Conservation (phyloP, 2,113 vertebrate genomes). For the Martes martes region DNA sequence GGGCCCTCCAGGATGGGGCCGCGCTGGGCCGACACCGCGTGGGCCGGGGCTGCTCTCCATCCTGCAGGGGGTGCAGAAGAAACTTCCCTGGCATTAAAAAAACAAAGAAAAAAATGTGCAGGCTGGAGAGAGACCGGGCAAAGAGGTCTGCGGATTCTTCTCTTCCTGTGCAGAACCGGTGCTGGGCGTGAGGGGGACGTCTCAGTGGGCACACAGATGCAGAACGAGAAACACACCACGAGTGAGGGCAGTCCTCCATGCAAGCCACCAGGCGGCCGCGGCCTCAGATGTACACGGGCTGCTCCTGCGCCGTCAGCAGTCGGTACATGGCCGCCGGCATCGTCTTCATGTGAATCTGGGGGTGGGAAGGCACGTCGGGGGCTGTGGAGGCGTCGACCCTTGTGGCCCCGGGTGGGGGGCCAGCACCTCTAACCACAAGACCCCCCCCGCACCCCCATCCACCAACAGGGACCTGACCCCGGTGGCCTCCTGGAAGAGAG, state of each 20-base stretch:
- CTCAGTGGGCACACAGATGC: slow-evolving; percentile 83
- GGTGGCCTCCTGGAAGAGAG: neutral
- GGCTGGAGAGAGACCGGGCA: slow-evolving; percentile 55
- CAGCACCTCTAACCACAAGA: accelerated
- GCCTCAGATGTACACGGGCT: slow-evolving; percentile 96
- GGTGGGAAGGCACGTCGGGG: neutral
- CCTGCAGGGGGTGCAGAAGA: slow-evolving; percentile 39
- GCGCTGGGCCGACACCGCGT: neutral
- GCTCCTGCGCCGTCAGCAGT: slow-evolving; percentile 97
- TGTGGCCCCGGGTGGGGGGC: neutral
- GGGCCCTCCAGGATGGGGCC: neutral
- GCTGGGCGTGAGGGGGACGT: slow-evolving; percentile 35
- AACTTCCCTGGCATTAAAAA: slow-evolving; percentile 43
- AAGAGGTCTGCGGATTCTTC: slow-evolving; percentile 2
- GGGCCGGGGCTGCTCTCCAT: neutral
- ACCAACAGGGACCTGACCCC: accelerated
- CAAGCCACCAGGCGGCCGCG: slow-evolving; percentile 6
- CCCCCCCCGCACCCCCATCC: accelerated
- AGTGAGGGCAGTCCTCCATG: slow-evolving; percentile 82
- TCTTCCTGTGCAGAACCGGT: slow-evolving; percentile 53
- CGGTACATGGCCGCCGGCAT: slow-evolving; percentile 99
- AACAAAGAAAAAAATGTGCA: neutral
- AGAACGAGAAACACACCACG: slow-evolving; percentile 84
- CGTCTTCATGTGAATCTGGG: slow-evolving; percentile 98
- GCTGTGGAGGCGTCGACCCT: too few species aligned